Evolutionary conservation across 2,797 vertebrate species (phyloP).

Genomic region (Notoglanidium macrostoma): DNA sequence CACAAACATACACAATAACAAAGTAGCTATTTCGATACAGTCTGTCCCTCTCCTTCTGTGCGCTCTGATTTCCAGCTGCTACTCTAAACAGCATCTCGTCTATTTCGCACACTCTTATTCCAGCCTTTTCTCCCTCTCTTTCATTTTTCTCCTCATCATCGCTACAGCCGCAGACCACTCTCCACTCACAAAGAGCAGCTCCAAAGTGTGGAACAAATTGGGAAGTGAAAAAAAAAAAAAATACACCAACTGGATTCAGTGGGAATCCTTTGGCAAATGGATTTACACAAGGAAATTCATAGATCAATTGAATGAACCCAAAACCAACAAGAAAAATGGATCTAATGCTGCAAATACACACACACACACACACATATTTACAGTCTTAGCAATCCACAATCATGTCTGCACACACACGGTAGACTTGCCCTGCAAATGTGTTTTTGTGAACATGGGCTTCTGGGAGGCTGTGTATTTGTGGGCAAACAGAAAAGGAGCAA

Average conservation of each 20-base stretch:
- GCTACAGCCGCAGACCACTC: constrained; percentile 40
- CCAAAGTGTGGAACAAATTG: constrained; percentile 47
- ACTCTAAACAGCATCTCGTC: constrained; percentile 38
- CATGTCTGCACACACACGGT: constrained; percentile 17
- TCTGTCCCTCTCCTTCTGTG: constrained; percentile 7
- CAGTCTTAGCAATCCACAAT: background rate
- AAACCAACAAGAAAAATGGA: constrained; percentile 17
- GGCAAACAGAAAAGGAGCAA: background rate
- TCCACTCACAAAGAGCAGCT: constrained; percentile 42
- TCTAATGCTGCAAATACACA: constrained; percentile 5
- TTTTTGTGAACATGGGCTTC: constrained; percentile 18
- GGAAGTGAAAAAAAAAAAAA: constrained; percentile 27
- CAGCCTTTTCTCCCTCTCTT: constrained; percentile 35
- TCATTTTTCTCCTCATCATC: constrained; percentile 42
- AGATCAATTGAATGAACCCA: constrained; percentile 39
- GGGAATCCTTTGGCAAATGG: constrained; percentile 42
- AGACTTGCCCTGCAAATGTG: constrained; percentile 30
- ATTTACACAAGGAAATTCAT: constrained; percentile 40
- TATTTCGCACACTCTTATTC: constrained; percentile 46
- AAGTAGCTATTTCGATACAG: constrained; percentile 9
- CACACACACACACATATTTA: constrained; percentile 5
- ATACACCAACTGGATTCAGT: constrained; percentile 9
- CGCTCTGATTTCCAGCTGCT: constrained; percentile 37
- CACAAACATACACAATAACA: constrained; percentile 16
- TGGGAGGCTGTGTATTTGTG: background rate